Percentiles rank a stretch among this genome's conserved stretches.
These are phyloP conservation scores for Caenorhabditis sp. DNA, from an alignment of 2,888 invertebrate species.

Conservation along the genomic window DNA sequence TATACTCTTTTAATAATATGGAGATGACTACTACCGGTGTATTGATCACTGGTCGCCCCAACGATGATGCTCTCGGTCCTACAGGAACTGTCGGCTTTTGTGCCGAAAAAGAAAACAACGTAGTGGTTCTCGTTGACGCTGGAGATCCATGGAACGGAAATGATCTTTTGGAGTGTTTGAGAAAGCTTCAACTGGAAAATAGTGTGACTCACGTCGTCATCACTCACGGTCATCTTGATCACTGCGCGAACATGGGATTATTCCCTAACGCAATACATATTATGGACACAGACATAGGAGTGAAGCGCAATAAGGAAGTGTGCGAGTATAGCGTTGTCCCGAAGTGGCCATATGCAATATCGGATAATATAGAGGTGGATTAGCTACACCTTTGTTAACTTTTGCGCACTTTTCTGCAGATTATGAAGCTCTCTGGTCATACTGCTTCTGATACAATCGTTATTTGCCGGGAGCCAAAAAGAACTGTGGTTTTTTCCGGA, in stretches of 20 bases:
- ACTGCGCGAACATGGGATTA: constrained; percentile 65
- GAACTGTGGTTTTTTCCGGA: constrained; percentile 53
- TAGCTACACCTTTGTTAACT: neutral
- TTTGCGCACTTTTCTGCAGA: constrained; percentile 5
- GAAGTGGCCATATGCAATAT: constrained; percentile 42
- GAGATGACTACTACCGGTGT: constrained; percentile 17
- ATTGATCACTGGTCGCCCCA: constrained; percentile 32
- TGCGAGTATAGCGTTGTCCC: constrained; percentile 36
- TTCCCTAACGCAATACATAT: constrained; percentile 61
- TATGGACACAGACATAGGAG: constrained; percentile 62
- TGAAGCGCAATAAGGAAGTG: constrained; percentile 18
- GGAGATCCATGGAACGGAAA: constrained; percentile 69
- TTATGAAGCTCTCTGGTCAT: constrained; percentile 62
- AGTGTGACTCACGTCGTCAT: constrained; percentile 59
- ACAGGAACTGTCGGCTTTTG: constrained; percentile 60
- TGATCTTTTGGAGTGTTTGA: constrained; percentile 47
- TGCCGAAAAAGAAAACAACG: neutral
- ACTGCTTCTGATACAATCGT: constrained; percentile 63
- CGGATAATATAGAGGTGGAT: constrained; percentile 38
- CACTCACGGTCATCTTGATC: constrained; percentile 72
- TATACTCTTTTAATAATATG: too few relatives aligned
- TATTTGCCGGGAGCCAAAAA: constrained; percentile 9
- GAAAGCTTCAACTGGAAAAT: neutral
- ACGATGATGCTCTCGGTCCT: constrained; percentile 31
- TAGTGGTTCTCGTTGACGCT: constrained; percentile 55